Percentiles rank a stretch among this genome's conserved stretches.
phyloP scores from a whole-genome alignment of 23 tunicate genomes.

The Corella eumyota region DNA sequence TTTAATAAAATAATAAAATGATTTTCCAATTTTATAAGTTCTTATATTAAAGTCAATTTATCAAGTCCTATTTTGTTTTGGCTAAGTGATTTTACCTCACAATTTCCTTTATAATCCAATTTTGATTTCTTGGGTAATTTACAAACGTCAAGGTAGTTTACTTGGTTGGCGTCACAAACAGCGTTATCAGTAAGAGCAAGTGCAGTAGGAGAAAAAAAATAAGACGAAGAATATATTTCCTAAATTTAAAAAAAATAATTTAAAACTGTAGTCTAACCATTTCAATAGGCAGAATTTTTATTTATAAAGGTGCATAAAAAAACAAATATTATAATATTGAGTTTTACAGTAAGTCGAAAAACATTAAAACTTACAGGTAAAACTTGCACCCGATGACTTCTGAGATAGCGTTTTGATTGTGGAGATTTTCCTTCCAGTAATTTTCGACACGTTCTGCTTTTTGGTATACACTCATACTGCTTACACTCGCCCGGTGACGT shows the following conservation, averaged over 20 bases:
- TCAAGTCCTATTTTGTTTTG: too few species aligned
- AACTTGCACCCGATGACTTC: not conserved
- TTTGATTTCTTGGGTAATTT: too few species aligned
- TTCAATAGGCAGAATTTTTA: not conserved
- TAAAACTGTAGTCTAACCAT: not conserved
- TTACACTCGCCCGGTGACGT: slow-evolving; percentile 27
- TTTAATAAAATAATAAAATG: not conserved
- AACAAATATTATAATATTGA: not conserved
- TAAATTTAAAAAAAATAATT: not conserved
- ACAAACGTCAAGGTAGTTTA: slow-evolving; percentile 43
- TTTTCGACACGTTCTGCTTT: slow-evolving; percentile 10
- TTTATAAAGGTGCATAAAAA: not conserved
- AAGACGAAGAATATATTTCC: slow-evolving; percentile 39
- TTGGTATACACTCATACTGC: slow-evolving; percentile 72
- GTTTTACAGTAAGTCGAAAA: not conserved
- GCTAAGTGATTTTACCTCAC: too few species aligned
- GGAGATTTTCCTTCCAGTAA: slow-evolving; percentile 10
- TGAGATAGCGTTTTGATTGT: not conserved
- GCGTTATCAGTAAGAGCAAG: slow-evolving; percentile 18
- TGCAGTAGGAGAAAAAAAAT: slow-evolving; percentile 30
- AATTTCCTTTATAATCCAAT: slow-evolving; percentile 3
- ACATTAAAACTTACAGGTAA: not conserved
- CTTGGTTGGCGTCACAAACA: slow-evolving; percentile 44
- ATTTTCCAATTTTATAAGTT: too few species aligned
- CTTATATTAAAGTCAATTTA: too few species aligned